Evolutionary conservation across 2,797 vertebrate genomes (phyloP).

Genomic region (Menidia menidia): DNA sequence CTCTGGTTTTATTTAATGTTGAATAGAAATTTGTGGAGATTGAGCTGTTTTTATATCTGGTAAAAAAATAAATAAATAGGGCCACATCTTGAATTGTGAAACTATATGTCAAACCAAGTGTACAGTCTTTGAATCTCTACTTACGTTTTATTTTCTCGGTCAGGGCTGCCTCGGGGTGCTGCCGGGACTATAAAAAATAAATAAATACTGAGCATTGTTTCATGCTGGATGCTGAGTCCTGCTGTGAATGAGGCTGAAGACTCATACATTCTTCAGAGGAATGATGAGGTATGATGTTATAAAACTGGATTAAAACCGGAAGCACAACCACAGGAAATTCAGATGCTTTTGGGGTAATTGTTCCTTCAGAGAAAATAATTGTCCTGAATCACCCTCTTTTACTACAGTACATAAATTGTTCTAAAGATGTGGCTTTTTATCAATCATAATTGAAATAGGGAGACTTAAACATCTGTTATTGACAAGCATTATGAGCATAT

Average conservation of each 20-base stretch:
- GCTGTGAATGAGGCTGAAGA: not conserved
- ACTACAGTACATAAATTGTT: conserved; percentile 11
- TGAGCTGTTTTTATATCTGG: too few relatives aligned
- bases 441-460: not conserved
- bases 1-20: not conserved
- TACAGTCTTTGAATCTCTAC: conserved; percentile 15
- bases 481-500: not conserved
- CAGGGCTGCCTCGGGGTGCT: not conserved
- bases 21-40: not conserved
- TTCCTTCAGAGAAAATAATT: not conserved
- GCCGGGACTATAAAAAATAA: not conserved
- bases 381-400: not conserved
- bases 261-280: conserved; percentile 11
- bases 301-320: conserved; percentile 2
- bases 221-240: not conserved
- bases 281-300: conserved; percentile 1
- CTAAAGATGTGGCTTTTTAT: not conserved
- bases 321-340: conserved; percentile 7
- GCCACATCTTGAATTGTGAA: conserved; percentile 9
- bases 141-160: conserved; percentile 28
- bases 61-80: not conserved
- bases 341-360: not conserved
- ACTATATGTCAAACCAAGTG: not conserved
- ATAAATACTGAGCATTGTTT: not conserved
- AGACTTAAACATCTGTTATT: conserved; percentile 29